Conservation (phyloP, 2,888 invertebrate species). For the Alloplasta piceator region DNA sequence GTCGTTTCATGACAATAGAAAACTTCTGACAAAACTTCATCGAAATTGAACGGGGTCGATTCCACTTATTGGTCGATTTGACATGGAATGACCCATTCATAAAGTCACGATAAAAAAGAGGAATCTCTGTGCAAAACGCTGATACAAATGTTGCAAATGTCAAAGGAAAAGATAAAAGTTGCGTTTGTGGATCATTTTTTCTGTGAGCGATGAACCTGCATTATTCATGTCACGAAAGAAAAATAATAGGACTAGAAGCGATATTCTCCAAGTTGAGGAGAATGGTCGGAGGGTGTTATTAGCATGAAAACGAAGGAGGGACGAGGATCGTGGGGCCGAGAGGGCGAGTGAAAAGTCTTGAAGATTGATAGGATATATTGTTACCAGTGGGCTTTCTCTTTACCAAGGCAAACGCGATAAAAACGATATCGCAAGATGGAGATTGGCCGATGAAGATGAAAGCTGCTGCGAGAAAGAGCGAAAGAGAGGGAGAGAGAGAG, state of each 20-base stretch:
- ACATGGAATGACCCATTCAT: too few species aligned
- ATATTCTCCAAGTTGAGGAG: constrained; percentile 21
- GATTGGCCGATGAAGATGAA: constrained; percentile 49
- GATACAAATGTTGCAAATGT: background rate
- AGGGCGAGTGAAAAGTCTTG: constrained; percentile 28
- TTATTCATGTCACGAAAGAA: constrained; percentile 2
- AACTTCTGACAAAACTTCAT: too few species aligned
- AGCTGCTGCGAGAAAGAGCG: constrained; percentile 12
- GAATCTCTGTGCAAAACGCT: background rate
- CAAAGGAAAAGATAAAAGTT: background rate
- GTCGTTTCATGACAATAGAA: too few species aligned
- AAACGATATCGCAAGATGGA: constrained; percentile 55
- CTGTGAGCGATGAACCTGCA: background rate
- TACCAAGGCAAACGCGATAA: constrained; percentile 54
- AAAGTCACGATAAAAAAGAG: constrained; percentile 3
- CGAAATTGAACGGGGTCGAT: too few species aligned
- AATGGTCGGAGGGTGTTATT: constrained; percentile 22
- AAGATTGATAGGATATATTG: constrained; percentile 61
- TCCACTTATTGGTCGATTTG: too few species aligned
- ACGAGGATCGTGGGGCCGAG: background rate
- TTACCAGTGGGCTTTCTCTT: constrained; percentile 39
- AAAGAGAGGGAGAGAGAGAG: background rate
- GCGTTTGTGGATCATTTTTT: background rate
- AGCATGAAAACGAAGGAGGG: constrained; percentile 38
- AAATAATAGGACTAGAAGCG: constrained; percentile 14